Conservation (phyloP, 2,888 invertebrate genomes). For the Amphipyra tragopoginis region DNA sequence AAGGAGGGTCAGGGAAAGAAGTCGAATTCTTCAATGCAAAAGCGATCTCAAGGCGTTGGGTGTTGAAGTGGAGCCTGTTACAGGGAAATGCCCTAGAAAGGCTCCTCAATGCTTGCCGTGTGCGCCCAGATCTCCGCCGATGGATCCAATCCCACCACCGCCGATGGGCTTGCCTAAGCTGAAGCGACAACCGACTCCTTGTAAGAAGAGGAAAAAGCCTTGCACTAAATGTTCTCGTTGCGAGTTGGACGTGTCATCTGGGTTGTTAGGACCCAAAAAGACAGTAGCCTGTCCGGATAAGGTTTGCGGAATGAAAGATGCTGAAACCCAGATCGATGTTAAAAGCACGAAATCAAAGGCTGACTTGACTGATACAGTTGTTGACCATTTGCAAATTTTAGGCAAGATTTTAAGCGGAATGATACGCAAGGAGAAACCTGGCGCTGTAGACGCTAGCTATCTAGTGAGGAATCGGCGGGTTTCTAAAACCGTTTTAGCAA, state of each 20-base stretch:
- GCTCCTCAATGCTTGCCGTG: constrained; percentile 16
- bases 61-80: neutral
- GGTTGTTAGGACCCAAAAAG: constrained; percentile 2
- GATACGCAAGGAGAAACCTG: neutral
- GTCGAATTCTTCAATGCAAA: constrained; percentile 45
- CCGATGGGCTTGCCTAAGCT: constrained; percentile 32
- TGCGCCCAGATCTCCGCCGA: constrained; percentile 31
- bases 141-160: constrained; percentile 23
- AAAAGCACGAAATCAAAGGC: constrained; percentile 3
- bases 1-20: constrained; percentile 68
- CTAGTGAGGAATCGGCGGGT: constrained; percentile 3
- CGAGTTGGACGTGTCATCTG: constrained; percentile 10
- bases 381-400: constrained; percentile 36
- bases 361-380: constrained; percentile 41
- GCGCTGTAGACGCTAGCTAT: constrained; percentile 18
- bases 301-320: constrained; percentile 4
- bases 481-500: constrained; percentile 52
- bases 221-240: constrained; percentile 21
- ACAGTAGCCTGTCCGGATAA: neutral
- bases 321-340: neutral
- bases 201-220: constrained; percentile 21
- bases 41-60: neutral
- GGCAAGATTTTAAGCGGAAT: constrained; percentile 23
- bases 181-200: constrained; percentile 21
- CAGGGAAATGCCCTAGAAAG: constrained; percentile 14